A percentile compares a stretch with the other conserved stretches of the same genome.
Evolutionary conservation across 1,140 invertebrate genomes (phyloP).

Genomic region (Scylla paramamosain): DNA sequence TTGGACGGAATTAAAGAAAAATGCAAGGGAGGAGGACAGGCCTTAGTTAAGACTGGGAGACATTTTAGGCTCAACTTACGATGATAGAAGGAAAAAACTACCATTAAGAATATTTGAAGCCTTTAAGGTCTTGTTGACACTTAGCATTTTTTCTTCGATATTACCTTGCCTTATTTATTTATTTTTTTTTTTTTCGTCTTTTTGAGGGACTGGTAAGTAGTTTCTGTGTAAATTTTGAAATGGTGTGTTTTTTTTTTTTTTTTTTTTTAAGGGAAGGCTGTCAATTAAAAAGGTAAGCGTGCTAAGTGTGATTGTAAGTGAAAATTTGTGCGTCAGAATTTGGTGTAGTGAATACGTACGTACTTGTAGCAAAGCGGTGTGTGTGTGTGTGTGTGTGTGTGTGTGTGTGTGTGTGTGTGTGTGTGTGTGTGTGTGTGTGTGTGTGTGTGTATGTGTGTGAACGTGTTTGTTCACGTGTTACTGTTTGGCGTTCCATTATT

Average conservation of each 20-base stretch:
- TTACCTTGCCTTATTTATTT: too few relatives aligned
- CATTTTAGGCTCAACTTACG: too few relatives aligned
- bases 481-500: neutral
- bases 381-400: conserved; percentile 21
- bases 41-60: too few relatives aligned
- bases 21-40: too few relatives aligned
- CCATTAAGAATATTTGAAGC: too few relatives aligned
- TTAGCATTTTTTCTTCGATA: too few relatives aligned
- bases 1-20: too few relatives aligned
- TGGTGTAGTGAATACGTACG: neutral
- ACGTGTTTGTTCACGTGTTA: neutral
- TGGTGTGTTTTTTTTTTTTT: neutral
- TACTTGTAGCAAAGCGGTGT: neutral
- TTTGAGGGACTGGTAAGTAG: too few relatives aligned
- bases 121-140: too few relatives aligned
- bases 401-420: conserved; percentile 38
- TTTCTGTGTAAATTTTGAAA: too few relatives aligned
- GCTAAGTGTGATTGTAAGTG: neutral
- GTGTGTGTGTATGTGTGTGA: conserved; percentile 33
- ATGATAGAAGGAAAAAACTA: too few relatives aligned
- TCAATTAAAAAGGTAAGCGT: neutral
- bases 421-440: conserved; percentile 41
- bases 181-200: too few relatives aligned
- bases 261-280: neutral
- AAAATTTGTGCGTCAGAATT: neutral